Evolutionary conservation across 2,113 vertebrate genomes (phyloP).

Genomic region (Hystrix cristata): DNA sequence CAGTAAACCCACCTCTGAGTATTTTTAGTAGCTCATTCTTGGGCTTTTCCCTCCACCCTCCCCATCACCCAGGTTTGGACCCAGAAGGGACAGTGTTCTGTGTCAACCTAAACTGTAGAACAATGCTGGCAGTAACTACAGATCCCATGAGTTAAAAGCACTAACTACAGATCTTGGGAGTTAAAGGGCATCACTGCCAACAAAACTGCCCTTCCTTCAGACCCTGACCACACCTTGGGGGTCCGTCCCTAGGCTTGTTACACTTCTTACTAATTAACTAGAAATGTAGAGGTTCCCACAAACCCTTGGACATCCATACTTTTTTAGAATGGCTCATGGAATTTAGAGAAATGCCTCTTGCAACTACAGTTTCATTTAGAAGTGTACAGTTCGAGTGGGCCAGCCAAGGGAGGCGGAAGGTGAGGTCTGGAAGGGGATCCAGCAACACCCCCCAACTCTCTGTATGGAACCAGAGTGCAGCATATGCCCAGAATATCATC

Average conservation of each 20-base stretch:
- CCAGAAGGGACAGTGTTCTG: neutral
- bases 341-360: neutral
- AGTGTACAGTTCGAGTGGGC: neutral
- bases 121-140: neutral
- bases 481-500: neutral
- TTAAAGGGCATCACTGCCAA: neutral
- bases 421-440: no score
- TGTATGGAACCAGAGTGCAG: fast-evolving
- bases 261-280: neutral
- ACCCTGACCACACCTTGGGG: neutral
- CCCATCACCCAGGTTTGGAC: neutral
- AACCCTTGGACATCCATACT: neutral
- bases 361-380: neutral
- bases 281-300: neutral
- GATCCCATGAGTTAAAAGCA: neutral
- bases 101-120: neutral
- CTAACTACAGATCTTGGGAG: neutral
- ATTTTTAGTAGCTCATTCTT: neutral
- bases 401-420: neutral
- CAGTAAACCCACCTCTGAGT: neutral
- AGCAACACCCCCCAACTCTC: neutral
- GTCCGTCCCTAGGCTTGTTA: no score
- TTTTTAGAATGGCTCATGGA: neutral
- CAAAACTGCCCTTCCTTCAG: neutral
- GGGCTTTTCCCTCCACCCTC: neutral